phyloP scores from a whole-genome alignment of 2,888 invertebrate genomes.

The Acleris laterana region DNA sequence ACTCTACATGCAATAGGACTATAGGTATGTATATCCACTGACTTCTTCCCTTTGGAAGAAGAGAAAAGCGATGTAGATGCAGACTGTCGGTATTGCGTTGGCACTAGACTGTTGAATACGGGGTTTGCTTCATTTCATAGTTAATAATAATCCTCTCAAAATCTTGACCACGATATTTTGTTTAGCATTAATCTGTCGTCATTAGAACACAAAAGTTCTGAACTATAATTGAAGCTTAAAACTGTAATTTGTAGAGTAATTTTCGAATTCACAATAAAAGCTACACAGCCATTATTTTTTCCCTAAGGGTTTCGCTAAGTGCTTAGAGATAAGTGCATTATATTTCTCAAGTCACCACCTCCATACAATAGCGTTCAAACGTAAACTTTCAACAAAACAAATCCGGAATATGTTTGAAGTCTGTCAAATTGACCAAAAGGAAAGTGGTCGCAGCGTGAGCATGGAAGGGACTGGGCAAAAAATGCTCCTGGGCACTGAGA shows the following conservation, averaged over 20 bases:
- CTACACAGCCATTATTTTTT: no score
- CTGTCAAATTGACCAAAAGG: conserved; percentile 62
- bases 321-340: conserved; percentile 17
- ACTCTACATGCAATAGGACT: not conserved
- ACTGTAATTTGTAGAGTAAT: no score
- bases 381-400: conserved; percentile 45
- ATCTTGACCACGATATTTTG: no score
- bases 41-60: not conserved
- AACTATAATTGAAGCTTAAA: no score
- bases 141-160: no score
- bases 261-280: no score
- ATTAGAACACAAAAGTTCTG: no score
- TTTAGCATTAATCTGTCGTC: no score
- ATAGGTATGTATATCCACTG: not conserved
- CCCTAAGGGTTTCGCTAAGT: conserved; percentile 1
- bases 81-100: no score
- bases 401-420: conserved; percentile 47
- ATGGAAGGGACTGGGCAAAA: conserved; percentile 46
- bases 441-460: conserved; percentile 59
- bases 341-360: conserved; percentile 36
- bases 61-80: no score
- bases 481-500: conserved; percentile 20
- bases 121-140: no score
- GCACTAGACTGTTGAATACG: no score
- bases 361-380: conserved; percentile 44